Evolutionary conservation across 2,888 invertebrate species (phyloP).

Genomic region (Lepidochrysops patricia): DNA sequence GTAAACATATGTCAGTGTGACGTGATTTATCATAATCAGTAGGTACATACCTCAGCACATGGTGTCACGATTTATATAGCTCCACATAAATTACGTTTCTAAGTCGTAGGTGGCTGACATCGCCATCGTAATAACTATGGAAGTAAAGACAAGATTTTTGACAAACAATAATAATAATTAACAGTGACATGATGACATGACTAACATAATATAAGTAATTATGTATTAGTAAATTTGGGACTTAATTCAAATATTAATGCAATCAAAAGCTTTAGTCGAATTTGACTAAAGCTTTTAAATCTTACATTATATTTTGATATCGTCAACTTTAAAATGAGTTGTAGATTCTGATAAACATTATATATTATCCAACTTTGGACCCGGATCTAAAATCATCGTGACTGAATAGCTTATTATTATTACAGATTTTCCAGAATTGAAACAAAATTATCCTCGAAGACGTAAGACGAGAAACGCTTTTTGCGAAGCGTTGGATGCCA

Average conservation of each 20-base stretch:
- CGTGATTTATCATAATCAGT: background rate
- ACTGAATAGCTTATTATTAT: too few species aligned
- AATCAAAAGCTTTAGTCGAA: background rate
- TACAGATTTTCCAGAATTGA: background rate
- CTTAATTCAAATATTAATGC: too few species aligned
- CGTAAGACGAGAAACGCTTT: background rate
- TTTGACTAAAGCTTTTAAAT: background rate
- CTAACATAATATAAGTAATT: too few species aligned
- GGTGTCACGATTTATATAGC: background rate
- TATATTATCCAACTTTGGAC: background rate
- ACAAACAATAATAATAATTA: too few species aligned
- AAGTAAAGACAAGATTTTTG: too few species aligned
- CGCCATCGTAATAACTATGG: background rate
- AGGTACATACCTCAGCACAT: background rate
- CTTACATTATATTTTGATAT: too few species aligned
- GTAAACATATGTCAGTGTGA: background rate
- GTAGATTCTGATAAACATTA: too few species aligned
- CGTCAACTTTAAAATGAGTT: too few species aligned
- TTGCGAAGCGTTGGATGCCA: background rate
- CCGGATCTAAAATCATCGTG: background rate
- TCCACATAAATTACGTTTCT: background rate
- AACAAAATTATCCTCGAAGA: background rate
- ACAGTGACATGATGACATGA: too few species aligned
- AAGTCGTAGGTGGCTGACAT: background rate
- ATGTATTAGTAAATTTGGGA: too few species aligned